phyloP scores from a whole-genome alignment of 2,888 invertebrate genomes.

The Eudasyphora cyanicolor region DNA sequence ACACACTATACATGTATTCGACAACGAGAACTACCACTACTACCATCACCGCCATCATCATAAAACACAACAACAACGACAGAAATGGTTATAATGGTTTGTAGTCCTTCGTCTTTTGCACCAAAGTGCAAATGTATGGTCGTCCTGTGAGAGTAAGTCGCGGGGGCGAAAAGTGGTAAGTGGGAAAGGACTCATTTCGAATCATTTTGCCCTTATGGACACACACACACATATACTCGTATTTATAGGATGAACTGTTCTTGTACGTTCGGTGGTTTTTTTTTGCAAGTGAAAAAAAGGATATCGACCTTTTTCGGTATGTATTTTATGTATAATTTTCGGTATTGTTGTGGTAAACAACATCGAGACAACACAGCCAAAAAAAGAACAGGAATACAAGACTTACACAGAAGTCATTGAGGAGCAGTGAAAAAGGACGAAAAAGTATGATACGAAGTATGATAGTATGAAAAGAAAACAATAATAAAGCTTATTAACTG shows the following conservation, averaged over 20 bases:
- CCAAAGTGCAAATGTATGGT: constrained; percentile 30
- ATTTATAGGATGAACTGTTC: background rate
- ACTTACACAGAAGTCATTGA: background rate
- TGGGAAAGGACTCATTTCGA: background rate
- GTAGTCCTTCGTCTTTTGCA: constrained; percentile 36
- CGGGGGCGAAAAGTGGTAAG: background rate
- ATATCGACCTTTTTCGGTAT: constrained; percentile 52
- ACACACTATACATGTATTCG: background rate
- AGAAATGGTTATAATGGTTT: constrained; percentile 21
- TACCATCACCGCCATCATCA: too few species aligned
- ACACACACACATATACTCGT: background rate
- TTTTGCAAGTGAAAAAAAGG: constrained; percentile 33
- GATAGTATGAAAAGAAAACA: constrained; percentile 5
- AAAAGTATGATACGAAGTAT: too few species aligned
- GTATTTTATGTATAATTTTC: constrained; percentile 8
- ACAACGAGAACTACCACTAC: too few species aligned
- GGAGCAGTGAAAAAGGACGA: background rate
- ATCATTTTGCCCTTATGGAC: background rate
- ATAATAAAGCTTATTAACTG: constrained; percentile 55
- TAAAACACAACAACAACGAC: background rate
- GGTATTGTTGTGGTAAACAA: constrained; percentile 27
- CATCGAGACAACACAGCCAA: background rate
- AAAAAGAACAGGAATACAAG: background rate
- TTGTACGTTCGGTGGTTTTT: background rate
- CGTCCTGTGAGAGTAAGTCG: background rate